phyloP scores from a whole-genome alignment of 2,797 vertebrate genomes.

The Sciurus carolinensis region DNA sequence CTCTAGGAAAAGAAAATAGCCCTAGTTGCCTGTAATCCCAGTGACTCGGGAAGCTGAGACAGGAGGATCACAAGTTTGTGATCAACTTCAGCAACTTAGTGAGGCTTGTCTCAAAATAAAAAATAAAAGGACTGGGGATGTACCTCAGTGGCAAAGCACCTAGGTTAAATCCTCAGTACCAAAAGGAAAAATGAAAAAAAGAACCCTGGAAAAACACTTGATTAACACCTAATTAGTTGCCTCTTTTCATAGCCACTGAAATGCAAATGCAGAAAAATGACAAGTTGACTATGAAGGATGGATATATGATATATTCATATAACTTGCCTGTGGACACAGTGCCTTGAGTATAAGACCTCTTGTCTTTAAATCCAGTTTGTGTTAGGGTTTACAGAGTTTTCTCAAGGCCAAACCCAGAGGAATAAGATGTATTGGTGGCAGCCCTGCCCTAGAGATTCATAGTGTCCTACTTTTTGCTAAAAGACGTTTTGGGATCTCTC shows the following conservation, averaged over 20 bases:
- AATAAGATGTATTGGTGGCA: slow-evolving; percentile 72
- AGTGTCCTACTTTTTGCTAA: slow-evolving; percentile 28
- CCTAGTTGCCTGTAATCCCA: not conserved
- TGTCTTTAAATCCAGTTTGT: slow-evolving; percentile 19
- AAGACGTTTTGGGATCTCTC: slow-evolving; percentile 2
- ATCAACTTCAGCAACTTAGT: too few species aligned
- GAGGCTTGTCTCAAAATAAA: too few species aligned
- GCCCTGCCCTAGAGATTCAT: slow-evolving; percentile 84
- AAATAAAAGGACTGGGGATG: too few species aligned
- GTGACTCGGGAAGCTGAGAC: too few species aligned
- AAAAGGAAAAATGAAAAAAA: too few species aligned
- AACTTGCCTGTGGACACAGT: not conserved
- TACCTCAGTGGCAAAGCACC: too few species aligned
- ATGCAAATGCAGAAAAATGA: slow-evolving; percentile 1
- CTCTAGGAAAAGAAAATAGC: slow-evolving; percentile 9
- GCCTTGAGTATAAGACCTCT: not conserved
- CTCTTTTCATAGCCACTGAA: slow-evolving; percentile 5
- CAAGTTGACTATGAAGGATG: not conserved
- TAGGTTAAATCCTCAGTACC: too few species aligned
- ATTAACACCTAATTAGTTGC: not conserved
- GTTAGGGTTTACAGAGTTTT: slow-evolving; percentile 18
- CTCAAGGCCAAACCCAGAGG: slow-evolving; percentile 55
- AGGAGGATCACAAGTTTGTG: too few species aligned
- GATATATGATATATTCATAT: not conserved
- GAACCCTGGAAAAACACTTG: not conserved